A percentile compares a stretch with the other conserved stretches of the same genome.
Evolutionary conservation across 1,140 invertebrate genomes (phyloP).

Genomic region (Melanaphis sacchari): DNA sequence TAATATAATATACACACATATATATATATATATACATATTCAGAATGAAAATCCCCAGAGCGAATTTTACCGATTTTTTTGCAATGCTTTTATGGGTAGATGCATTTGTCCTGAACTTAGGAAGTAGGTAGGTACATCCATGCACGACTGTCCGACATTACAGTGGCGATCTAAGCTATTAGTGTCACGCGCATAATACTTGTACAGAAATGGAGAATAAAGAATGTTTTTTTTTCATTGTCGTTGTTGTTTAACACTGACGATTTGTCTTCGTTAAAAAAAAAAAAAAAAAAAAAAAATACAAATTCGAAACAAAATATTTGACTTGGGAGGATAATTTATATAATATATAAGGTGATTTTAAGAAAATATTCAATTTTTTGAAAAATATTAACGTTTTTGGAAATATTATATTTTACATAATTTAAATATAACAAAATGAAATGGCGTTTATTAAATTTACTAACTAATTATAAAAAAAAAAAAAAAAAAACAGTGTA

Average conservation of each 20-base stretch:
- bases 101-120: neutral
- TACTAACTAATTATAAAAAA: no score
- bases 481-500: neutral
- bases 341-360: neutral
- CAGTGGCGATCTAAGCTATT: neutral
- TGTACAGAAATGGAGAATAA: neutral
- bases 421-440: neutral
- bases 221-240: neutral
- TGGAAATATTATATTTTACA: neutral
- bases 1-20: neutral
- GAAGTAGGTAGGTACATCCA: no score
- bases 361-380: neutral
- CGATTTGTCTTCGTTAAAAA: conserved; percentile 19
- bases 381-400: neutral
- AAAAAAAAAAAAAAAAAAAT: neutral
- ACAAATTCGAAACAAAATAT: neutral
- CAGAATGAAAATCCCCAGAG: neutral
- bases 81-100: neutral
- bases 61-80: neutral
- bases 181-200: neutral
- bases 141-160: neutral
- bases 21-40: neutral
- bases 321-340: neutral
- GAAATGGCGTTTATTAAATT: no score
- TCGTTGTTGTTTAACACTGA: neutral